Conservation (phyloP, 2,888 invertebrate species). For the Eurytoma californica region DNA sequence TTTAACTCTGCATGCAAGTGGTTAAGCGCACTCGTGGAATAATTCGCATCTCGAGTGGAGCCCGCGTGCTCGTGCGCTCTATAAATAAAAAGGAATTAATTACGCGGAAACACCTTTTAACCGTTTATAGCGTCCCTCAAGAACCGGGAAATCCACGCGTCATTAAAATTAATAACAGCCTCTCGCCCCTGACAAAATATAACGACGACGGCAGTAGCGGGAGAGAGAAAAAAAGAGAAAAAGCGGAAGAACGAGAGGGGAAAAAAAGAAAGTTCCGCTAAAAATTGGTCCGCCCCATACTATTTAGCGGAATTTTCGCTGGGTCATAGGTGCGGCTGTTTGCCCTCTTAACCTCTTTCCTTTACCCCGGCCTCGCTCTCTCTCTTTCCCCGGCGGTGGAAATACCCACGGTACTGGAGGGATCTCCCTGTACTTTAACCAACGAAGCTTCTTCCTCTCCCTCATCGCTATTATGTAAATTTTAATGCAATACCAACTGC, state of each 20-base stretch:
- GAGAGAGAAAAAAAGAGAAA: background rate
- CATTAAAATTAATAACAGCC: slow-evolving; percentile 44
- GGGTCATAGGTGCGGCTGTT: slow-evolving; percentile 9
- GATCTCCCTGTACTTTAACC: background rate
- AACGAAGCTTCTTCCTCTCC: slow-evolving; percentile 55
- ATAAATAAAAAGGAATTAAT: slow-evolving; percentile 43
- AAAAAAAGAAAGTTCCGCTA: background rate
- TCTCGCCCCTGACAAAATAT: background rate
- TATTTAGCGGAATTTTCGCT: slow-evolving; percentile 29
- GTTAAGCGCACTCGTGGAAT: background rate
- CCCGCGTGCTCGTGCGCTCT: background rate
- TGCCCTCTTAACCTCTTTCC: slow-evolving; percentile 34
- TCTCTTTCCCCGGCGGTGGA: background rate
- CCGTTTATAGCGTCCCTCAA: background rate
- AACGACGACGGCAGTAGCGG: background rate
- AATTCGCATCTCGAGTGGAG: background rate
- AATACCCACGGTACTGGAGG: background rate
- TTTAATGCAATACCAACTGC: slow-evolving; percentile 66
- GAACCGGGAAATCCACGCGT: slow-evolving; percentile 31
- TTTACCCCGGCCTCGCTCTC: background rate
- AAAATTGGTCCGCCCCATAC: slow-evolving; percentile 14
- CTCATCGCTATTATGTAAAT: slow-evolving; percentile 67
- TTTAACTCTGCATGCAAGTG: too few species aligned
- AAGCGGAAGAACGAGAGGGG: background rate
- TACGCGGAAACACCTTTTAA: slow-evolving; percentile 40